Evolutionary conservation across 1,140 invertebrate species (phyloP).

Genomic region (Leptinotarsa undecemlineata): DNA sequence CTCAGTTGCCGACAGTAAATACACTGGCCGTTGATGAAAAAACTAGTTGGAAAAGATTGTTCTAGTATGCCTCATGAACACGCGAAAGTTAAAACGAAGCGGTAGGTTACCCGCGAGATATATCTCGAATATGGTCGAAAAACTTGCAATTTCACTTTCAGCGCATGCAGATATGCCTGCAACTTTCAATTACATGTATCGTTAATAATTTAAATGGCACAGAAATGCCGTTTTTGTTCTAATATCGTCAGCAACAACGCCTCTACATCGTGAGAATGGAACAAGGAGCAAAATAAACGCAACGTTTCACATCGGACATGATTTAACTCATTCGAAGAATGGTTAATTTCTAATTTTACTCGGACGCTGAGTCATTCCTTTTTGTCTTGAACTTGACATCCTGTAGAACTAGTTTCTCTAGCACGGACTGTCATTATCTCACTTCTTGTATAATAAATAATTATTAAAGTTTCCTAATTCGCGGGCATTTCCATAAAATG

Average conservation of each 20-base stretch:
- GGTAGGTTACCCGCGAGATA: neutral
- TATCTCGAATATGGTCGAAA: neutral
- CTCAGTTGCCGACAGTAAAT: too few species aligned
- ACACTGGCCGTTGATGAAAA: too few species aligned
- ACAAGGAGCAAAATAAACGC: neutral
- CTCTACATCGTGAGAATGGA: neutral
- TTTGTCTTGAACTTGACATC: neutral
- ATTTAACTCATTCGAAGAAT: neutral
- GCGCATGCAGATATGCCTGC: neutral
- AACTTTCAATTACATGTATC: neutral
- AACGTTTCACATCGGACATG: neutral
- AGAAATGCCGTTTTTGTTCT: neutral
- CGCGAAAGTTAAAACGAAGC: neutral
- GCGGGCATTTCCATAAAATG: slow-evolving; percentile 9
- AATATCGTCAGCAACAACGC: neutral
- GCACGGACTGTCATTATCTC: neutral
- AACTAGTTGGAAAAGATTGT: neutral
- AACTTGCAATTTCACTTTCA: neutral
- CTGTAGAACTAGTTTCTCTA: neutral
- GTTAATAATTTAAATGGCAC: neutral
- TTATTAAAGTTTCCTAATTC: slow-evolving; percentile 10
- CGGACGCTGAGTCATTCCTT: neutral
- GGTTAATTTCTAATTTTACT: neutral
- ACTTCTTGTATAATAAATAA: slow-evolving; percentile 7
- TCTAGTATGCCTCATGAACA: neutral